Conservation (phyloP, 2,113 vertebrate genomes). For the Phaethornis superciliosus region DNA sequence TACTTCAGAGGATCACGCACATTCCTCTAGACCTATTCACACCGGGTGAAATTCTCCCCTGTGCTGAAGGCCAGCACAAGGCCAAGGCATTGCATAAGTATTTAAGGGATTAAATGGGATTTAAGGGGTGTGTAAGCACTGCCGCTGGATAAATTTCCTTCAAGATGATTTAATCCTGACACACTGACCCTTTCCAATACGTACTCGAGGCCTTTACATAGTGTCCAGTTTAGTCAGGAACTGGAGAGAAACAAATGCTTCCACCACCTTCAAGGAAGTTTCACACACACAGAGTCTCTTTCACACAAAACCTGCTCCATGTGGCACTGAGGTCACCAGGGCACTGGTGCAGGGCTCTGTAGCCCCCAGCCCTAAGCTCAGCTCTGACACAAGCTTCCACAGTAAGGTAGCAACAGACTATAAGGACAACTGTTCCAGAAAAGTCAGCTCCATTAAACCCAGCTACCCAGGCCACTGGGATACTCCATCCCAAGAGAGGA, state of each 20-base stretch:
- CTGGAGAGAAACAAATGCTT: not conserved
- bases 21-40: constrained; percentile 28
- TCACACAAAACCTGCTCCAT: not conserved
- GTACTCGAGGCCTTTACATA: not conserved
- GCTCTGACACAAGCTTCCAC: not conserved
- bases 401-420: not conserved
- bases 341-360: not conserved
- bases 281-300: too few relatives aligned
- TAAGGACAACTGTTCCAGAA: not conserved
- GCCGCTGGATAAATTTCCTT: constrained; percentile 12
- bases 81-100: not conserved
- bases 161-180: not conserved
- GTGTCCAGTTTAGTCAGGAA: not conserved
- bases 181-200: constrained; percentile 1
- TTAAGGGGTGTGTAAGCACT: not conserved
- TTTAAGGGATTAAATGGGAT: constrained; percentile 25
- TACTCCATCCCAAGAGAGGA: not conserved
- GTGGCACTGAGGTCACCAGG: not conserved
- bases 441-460: not conserved
- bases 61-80: not conserved
- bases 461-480: not conserved
- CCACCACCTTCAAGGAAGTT: not conserved
- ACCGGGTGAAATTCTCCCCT: not conserved
- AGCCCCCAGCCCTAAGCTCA: not conserved
- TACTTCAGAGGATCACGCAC: constrained; percentile 6